Evolutionary conservation across 2,113 vertebrate species (phyloP).

Genomic region (Periophthalmodon schlosseri): DNA sequence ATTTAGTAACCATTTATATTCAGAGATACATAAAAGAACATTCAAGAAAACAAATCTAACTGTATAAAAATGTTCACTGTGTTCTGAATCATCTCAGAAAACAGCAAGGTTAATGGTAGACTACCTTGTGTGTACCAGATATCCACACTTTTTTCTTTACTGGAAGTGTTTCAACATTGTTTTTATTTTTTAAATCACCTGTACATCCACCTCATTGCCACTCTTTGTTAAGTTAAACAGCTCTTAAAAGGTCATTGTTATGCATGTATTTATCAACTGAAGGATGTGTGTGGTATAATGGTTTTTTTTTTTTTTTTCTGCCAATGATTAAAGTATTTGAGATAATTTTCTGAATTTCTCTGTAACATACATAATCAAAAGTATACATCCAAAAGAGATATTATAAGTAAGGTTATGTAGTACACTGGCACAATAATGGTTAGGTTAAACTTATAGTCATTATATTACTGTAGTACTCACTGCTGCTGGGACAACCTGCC

Average conservation of each 20-base stretch:
- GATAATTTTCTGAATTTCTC: not conserved
- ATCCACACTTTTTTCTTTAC: not conserved
- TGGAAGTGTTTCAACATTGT: not conserved
- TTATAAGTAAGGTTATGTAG: not conserved
- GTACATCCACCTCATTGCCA: not conserved
- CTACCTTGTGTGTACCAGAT: no score
- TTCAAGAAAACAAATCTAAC: not conserved
- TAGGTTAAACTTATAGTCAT: no score
- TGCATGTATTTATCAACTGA: slow-evolving; percentile 5
- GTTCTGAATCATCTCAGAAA: not conserved
- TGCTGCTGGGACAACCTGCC: not conserved
- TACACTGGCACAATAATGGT: not conserved
- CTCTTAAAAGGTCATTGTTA: slow-evolving; percentile 10
- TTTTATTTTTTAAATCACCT: not conserved
- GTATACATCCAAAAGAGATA: not conserved
- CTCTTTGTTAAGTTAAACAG: not conserved
- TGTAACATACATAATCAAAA: not conserved
- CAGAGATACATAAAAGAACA: not conserved
- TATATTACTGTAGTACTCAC: no score
- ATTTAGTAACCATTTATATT: no score
- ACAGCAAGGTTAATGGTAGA: not conserved
- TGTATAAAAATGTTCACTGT: not conserved
- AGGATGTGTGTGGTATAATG: not conserved
- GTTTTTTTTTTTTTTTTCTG: not conserved
- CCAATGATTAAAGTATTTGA: not conserved